Percentiles rank a stretch among this genome's conserved stretches.
Evolutionary conservation across 2,888 invertebrate genomes (phyloP).

Genomic region (Drosophila prolongata): DNA sequence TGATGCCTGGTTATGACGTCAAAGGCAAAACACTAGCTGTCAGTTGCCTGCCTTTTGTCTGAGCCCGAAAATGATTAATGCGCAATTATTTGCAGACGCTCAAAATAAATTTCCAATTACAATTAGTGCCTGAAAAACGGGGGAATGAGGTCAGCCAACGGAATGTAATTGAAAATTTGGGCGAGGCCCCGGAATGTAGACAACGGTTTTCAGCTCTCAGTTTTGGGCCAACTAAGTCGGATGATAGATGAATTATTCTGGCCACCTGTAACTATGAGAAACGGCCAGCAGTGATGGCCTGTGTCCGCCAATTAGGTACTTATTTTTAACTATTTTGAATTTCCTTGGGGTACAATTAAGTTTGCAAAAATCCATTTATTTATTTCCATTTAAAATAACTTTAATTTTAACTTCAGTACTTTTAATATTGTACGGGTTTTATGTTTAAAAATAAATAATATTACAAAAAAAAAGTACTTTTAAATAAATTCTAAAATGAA

Average conservation of each 20-base stretch:
- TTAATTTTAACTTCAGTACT: too few species aligned
- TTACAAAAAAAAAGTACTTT: too few species aligned
- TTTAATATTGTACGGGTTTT: too few species aligned
- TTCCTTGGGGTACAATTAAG: too few species aligned
- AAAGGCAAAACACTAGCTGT: slow-evolving; percentile 42
- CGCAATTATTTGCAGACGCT: slow-evolving; percentile 69
- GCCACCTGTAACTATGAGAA: slow-evolving; percentile 50
- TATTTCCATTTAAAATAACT: too few species aligned
- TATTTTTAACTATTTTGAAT: too few species aligned
- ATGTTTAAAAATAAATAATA: too few species aligned
- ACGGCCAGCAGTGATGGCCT: neutral
- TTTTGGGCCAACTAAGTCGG: slow-evolving; percentile 37
- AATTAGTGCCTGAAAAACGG: slow-evolving; percentile 18
- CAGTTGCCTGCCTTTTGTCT: slow-evolving; percentile 20
- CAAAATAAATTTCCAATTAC: slow-evolving; percentile 63
- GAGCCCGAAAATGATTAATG: slow-evolving; percentile 60
- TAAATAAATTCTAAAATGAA: too few species aligned
- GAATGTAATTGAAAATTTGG: slow-evolving; percentile 51
- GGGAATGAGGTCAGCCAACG: slow-evolving; percentile 17
- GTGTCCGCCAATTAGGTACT: too few species aligned
- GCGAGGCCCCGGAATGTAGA: slow-evolving; percentile 1
- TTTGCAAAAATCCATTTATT: too few species aligned
- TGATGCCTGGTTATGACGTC: slow-evolving; percentile 31
- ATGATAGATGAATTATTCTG: slow-evolving; percentile 39
- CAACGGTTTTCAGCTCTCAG: slow-evolving; percentile 5